Evolutionary conservation across 1,140 invertebrate genomes (phyloP), one percentile per base, ranked within the genome.

Genomic region (Bilobella aurantiaca): DNA sequence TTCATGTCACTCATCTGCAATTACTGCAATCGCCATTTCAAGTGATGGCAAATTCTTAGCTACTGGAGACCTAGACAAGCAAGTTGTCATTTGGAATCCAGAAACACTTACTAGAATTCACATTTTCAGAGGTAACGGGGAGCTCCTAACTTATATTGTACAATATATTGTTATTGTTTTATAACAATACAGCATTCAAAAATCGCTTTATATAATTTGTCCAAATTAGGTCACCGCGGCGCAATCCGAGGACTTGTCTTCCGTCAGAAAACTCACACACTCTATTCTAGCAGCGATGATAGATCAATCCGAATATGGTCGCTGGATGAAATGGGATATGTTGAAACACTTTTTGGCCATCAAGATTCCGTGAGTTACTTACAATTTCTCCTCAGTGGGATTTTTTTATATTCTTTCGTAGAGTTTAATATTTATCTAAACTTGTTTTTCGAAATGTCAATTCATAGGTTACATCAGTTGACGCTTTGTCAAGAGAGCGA

Each of bases 241-340:
- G 72, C 76, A 30, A 81, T 95, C 0, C 85, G 88, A 53, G 90
- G 90, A 28, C 74, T 98, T 59, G 85, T 86, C 25, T 96, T 98
- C 77, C 86, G 91, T 73, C 87, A 84, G 75, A 85, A 87, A 66
- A 86, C 88, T n/a, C 91, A 96, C 78, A 87, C 88, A 27, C 79
- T 98, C 37, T 97, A 91, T 75, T 94, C 91, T 46, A 77, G 77
- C 63, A 84, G 84, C 56, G 83, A 86, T 74, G 96, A 98, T 77
- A 81, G 87, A 71, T 87, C 89, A 31, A 77, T 85, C 2, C 82
- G 84, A 74, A 86, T 96, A 30, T 98, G 94, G 94, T 93, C 89
- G 71, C 79, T 97, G 25, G 90, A 93, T 81, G 93, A 97, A 75
- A 91, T 95, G 88, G 85, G 88, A 12, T 98, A 96, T 80, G 87